phyloP scores from a whole-genome alignment of 2,888 invertebrate species.

The Calameuta idolon region DNA sequence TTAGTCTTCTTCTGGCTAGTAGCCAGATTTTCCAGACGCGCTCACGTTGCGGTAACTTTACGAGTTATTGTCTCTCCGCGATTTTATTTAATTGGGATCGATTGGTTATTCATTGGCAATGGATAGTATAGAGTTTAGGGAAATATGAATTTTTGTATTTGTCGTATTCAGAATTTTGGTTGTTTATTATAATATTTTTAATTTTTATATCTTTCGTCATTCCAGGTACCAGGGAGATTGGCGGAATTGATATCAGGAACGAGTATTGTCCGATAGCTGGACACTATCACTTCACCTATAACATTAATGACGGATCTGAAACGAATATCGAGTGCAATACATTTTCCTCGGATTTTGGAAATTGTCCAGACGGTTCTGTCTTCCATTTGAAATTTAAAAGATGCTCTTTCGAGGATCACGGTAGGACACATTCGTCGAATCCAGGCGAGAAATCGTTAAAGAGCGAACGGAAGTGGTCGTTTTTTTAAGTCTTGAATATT shows the following conservation, averaged over 20 bases:
- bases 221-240: constrained; percentile 70
- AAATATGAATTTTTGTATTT: background rate
- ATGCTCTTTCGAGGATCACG: constrained; percentile 71
- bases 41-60: background rate
- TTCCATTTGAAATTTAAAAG: constrained; percentile 71
- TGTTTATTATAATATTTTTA: background rate
- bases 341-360: constrained; percentile 71
- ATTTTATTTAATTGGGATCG: background rate
- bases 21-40: background rate
- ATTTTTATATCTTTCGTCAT: constrained; percentile 10
- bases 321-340: constrained; percentile 69
- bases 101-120: background rate
- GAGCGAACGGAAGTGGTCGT: constrained; percentile 22
- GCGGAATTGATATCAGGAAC: constrained; percentile 68
- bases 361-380: constrained; percentile 74
- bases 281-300: constrained; percentile 72
- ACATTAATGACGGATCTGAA: constrained; percentile 68
- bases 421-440: constrained; percentile 59
- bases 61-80: background rate
- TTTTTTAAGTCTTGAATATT: background rate
- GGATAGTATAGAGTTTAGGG: background rate
- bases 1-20: background rate
- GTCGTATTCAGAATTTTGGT: background rate
- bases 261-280: constrained; percentile 76
- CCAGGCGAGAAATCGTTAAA: background rate